Evolutionary conservation across 37 sponge, comb jelly and placozoan genomes (phyloP), one percentile per base, ranked within the genome.

Genomic region (Ianthella basta): DNA sequence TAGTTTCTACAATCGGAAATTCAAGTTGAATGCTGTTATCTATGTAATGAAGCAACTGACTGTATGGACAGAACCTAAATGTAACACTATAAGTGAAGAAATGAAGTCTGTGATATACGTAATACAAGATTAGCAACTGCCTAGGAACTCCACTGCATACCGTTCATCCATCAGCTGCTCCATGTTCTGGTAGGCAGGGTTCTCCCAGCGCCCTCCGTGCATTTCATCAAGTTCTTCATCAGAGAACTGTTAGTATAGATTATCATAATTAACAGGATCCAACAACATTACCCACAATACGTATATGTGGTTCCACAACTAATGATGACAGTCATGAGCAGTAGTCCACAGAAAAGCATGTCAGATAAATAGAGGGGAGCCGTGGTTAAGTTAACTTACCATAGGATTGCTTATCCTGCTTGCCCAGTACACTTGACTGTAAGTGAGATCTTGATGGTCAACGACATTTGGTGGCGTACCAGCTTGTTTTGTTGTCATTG

Each of bases 111-210:
- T 44, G 8, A 44, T 8, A 44, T 3, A 44, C 8, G 50, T 44
- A 44, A 44, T 3, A 44, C 50, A 44, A 44, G 8, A 10, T 44
- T n/a, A 44, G 50, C 8, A 44, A 44, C 3, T 8, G 50, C 50
- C 50, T 3, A 44, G 3, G 50, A n/a, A n/a, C 50, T 44, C 6
- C 15, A 68, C 12, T 38, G 34, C 44, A 66, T 55, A 95, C 92
- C 96, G 85, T 83, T 95, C 96, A 36, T 95, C 93, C 90, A 95
- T 86, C 10, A 95, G 86, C 69, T 95, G 91, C 37, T 95, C 92
- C 60, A 88, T 88, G 87, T 92, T 91, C 55, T 87, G 86, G 88
- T 90, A 95, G 24, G 72, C 88, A 18, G 96, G 96, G 60, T 95
- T 95, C 85, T 95, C 93, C 96, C 96, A 95, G 19, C 86, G 36